Conservation (phyloP, 2,888 invertebrate species). For the Hydropsyche betteni region DNA sequence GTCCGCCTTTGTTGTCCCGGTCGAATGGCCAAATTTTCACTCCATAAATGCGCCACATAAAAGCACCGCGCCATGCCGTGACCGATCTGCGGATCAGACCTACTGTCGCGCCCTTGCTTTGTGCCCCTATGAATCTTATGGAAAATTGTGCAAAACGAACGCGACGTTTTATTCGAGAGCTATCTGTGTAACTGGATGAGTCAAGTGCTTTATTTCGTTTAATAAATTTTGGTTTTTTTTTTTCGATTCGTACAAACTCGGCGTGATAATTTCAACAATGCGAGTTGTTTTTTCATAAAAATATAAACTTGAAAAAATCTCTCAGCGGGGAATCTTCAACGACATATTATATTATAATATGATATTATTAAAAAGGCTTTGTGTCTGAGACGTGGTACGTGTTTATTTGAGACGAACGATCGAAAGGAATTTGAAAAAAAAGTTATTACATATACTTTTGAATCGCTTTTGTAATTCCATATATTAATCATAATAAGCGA, state of each 20-base stretch:
- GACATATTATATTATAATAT: not conserved
- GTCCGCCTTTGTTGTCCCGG: conserved; percentile 8
- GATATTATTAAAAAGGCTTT: not conserved
- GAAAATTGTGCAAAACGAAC: no score
- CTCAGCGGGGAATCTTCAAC: not conserved
- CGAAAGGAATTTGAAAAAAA: no score
- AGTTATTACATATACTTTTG: no score
- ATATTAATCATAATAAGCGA: no score
- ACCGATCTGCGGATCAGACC: conserved; percentile 2
- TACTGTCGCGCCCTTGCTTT: conserved; percentile 5
- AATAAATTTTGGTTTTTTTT: not conserved
- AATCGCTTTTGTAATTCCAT: no score
- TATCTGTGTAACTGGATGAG: no score
- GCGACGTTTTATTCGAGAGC: no score
- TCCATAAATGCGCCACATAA: conserved; percentile 22
- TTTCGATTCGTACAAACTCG: not conserved
- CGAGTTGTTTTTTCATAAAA: not conserved
- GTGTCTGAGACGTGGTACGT: not conserved
- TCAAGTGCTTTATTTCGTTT: not conserved
- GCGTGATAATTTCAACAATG: conserved; percentile 13
- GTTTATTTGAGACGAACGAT: not conserved
- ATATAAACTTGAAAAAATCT: not conserved
- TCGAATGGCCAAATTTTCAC: conserved; percentile 39
- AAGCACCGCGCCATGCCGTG: conserved; percentile 4
- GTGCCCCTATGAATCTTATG: no score